phyloP scores from a whole-genome alignment of 2,113 vertebrate species.

The Colistium nudipinnis region DNA sequence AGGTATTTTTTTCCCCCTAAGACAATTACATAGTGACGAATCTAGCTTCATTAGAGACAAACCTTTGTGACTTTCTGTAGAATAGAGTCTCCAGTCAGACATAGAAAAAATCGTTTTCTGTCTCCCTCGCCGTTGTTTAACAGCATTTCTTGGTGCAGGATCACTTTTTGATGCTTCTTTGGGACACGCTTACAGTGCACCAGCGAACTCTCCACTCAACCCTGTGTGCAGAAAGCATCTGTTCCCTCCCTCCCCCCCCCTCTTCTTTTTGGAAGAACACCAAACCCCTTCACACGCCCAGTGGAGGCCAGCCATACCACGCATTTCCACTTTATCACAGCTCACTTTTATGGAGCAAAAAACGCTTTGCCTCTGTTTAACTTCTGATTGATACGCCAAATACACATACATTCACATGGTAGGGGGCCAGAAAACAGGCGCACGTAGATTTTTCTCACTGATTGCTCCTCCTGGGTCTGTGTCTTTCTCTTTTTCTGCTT shows the following conservation, averaged over 20 bases:
- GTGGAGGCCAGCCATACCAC: conserved; percentile 52
- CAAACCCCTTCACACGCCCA: conserved; percentile 60
- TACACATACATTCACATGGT: background rate
- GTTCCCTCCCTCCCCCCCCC: conserved; percentile 24
- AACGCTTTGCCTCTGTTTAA: conserved; percentile 16
- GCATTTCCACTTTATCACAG: conserved; percentile 57
- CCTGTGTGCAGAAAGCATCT: conserved; percentile 33
- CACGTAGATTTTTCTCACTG: background rate
- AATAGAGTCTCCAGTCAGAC: no score
- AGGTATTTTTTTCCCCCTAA: no score
- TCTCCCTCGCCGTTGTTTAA: background rate
- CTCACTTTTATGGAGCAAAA: conserved; percentile 20
- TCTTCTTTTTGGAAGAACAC: conserved; percentile 43
- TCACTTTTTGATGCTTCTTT: background rate
- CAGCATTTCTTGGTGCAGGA: background rate
- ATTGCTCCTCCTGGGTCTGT: background rate
- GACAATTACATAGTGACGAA: no score
- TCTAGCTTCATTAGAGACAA: no score
- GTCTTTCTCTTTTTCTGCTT: background rate
- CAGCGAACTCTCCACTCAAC: background rate
- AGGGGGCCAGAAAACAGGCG: background rate
- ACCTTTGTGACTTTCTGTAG: no score
- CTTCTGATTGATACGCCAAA: conserved; percentile 10
- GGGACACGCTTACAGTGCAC: background rate
- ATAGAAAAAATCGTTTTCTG: no score